Conservation (phyloP, 2,797 vertebrate genomes). For the Halcyon chelicuti region DNA sequence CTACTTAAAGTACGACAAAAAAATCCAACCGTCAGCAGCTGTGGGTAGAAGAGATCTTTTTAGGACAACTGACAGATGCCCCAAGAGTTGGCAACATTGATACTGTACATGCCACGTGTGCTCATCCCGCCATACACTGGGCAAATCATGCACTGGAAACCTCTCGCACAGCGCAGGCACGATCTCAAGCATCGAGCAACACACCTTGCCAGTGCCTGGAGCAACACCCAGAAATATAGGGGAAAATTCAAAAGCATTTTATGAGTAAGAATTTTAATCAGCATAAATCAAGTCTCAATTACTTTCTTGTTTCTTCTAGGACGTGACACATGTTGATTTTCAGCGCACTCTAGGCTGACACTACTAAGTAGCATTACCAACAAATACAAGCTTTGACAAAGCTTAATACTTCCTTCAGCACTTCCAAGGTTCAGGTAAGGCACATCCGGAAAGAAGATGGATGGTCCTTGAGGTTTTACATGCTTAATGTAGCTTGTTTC, state of each 20-base stretch:
- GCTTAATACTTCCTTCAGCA: background rate
- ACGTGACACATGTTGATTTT: background rate
- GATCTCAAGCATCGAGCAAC: background rate
- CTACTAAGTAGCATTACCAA: background rate
- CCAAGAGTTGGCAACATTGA: background rate
- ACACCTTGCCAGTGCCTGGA: background rate
- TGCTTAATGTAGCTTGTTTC: background rate
- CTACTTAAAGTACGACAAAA: background rate
- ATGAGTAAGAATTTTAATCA: background rate
- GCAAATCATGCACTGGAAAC: background rate
- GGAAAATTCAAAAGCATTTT: background rate
- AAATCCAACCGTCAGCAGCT: background rate
- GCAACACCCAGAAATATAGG: background rate
- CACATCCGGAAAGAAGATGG: background rate
- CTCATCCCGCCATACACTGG: background rate
- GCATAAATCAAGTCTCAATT: background rate
- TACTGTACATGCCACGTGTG: background rate
- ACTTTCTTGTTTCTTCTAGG: background rate
- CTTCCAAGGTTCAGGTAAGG: background rate
- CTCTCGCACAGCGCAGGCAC: fast-evolving
- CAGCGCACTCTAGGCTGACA: background rate
- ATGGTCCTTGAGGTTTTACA: background rate
- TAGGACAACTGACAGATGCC: background rate
- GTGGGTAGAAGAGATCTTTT: background rate
- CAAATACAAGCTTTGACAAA: background rate